Evolutionary conservation across 2,888 invertebrate genomes (phyloP).

Genomic region (Apamea monoglypha): DNA sequence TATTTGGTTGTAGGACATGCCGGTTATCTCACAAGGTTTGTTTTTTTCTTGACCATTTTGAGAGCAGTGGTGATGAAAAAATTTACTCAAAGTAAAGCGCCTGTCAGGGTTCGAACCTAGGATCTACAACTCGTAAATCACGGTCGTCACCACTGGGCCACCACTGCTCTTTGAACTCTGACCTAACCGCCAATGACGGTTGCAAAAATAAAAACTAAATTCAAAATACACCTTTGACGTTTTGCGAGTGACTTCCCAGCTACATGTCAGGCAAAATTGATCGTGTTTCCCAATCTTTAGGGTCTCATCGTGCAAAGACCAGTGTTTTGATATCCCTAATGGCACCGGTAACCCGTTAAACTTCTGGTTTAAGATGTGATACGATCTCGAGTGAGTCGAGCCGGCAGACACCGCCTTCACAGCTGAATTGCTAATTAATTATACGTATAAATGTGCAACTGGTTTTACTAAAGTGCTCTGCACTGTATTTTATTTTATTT

Average conservation of each 20-base stretch:
- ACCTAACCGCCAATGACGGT: not conserved
- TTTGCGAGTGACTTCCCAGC: not conserved
- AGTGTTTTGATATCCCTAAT: constrained; percentile 48
- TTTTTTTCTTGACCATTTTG: too few relatives aligned
- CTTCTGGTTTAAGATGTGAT: constrained; percentile 59
- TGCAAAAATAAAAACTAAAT: not conserved
- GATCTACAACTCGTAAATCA: too few relatives aligned
- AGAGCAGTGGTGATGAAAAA: too few relatives aligned
- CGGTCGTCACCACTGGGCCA: too few relatives aligned
- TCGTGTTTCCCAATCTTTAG: constrained; percentile 14
- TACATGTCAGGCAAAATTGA: constrained; percentile 8
- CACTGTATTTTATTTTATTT: constrained; percentile 4
- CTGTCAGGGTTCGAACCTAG: too few relatives aligned
- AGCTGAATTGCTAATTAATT: constrained; percentile 65
- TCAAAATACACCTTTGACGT: not conserved
- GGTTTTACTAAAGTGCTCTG: constrained; percentile 41
- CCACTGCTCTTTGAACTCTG: too few relatives aligned
- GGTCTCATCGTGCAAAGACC: constrained; percentile 38
- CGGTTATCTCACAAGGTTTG: too few relatives aligned
- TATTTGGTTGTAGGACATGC: too few relatives aligned
- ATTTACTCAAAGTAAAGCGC: too few relatives aligned
- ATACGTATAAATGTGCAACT: constrained; percentile 59
- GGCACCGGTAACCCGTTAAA: constrained; percentile 50
- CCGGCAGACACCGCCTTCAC: constrained; percentile 46
- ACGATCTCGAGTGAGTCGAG: constrained; percentile 51